phyloP scores from a whole-genome alignment of 1,140 invertebrate species.

The Stratiolaelaps scimitus region DNA sequence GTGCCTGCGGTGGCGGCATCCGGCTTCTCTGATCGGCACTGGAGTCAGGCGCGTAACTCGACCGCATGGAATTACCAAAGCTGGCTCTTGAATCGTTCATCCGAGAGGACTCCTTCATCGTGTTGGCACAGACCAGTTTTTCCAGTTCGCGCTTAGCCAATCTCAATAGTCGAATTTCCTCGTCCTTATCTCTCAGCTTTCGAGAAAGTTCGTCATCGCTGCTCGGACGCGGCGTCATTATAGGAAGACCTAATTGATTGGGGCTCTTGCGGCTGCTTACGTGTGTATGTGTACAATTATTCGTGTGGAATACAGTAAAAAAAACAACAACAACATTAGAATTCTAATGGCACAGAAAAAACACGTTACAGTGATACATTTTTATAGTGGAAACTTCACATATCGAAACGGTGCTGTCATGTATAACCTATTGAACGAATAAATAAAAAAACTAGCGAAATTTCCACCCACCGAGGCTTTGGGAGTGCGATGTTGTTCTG shows the following conservation, averaged over 20 bases:
- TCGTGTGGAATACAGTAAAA: too few relatives aligned
- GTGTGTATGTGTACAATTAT: too few relatives aligned
- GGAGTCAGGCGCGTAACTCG: too few relatives aligned
- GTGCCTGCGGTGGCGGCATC: conserved; percentile 4
- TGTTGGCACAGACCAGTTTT: neutral
- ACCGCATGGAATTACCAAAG: too few relatives aligned
- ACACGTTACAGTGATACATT: too few relatives aligned
- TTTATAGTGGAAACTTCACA: too few relatives aligned
- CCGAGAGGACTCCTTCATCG: neutral
- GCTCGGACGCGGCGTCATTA: neutral
- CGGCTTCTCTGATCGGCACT: neutral
- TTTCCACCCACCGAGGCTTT: neutral
- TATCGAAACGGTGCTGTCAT: too few relatives aligned
- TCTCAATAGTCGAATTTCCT: conserved; percentile 7
- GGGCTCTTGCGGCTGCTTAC: conserved; percentile 10
- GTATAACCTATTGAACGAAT: too few relatives aligned
- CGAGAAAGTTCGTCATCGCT: neutral
- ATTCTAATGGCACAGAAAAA: too few relatives aligned
- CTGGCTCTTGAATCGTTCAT: too few relatives aligned
- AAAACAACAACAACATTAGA: too few relatives aligned
- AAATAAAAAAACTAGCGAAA: too few relatives aligned
- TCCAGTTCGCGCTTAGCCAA: conserved; percentile 4
- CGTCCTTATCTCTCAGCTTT: conserved; percentile 9
- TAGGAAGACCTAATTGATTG: neutral
- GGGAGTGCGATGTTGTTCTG: conserved; percentile 18